These are phyloP conservation scores for Mirounga angustirostris DNA, from an alignment of 2,113 vertebrate species.

Conservation along the genomic window DNA sequence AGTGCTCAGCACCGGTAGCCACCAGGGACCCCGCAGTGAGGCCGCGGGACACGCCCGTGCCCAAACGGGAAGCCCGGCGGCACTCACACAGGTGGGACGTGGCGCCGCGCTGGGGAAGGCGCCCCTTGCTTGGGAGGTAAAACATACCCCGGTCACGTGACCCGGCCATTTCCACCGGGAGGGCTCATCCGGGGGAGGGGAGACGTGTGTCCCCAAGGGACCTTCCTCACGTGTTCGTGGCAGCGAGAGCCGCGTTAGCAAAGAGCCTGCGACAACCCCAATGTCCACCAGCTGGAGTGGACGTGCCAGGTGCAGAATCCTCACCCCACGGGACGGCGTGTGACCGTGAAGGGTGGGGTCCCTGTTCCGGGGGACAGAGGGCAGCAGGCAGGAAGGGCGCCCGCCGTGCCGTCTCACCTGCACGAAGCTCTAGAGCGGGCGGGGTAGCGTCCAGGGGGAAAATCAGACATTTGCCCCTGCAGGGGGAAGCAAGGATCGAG, in stretches of 20 bases:
- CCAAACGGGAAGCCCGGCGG: too few species aligned
- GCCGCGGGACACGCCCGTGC: background rate
- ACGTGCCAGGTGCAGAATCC: accelerated
- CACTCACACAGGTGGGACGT: accelerated
- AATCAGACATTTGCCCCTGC: background rate
- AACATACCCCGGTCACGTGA: accelerated
- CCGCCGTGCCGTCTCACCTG: accelerated
- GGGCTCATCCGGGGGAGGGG: background rate
- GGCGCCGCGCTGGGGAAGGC: accelerated
- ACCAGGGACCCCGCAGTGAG: background rate
- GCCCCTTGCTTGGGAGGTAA: accelerated
- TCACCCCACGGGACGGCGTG: background rate
- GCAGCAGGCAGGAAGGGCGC: background rate
- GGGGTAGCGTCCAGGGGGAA: accelerated
- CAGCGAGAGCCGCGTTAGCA: background rate
- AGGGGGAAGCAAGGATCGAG: accelerated
- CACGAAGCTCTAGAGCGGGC: background rate
- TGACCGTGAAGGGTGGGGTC: background rate
- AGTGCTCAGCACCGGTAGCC: background rate
- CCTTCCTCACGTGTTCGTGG: accelerated
- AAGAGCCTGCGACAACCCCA: background rate
- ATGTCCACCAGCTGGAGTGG: accelerated
- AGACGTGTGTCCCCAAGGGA: background rate
- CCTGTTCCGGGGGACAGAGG: background rate
- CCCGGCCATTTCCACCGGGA: accelerated